Evolutionary conservation across 2,888 invertebrate species (phyloP).

Genomic region (Harpagoxenus sublaevis): DNA sequence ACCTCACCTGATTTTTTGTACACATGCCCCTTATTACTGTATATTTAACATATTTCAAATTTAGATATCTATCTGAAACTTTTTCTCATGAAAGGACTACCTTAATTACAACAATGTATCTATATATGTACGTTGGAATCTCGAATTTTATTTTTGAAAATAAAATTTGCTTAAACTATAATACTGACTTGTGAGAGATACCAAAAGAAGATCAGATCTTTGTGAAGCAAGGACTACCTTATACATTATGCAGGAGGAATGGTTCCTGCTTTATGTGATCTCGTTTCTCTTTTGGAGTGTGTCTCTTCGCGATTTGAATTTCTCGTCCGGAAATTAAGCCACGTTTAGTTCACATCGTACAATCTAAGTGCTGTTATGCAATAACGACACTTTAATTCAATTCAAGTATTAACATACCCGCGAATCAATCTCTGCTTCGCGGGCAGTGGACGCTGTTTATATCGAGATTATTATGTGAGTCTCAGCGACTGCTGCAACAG

Average conservation of each 20-base stretch:
- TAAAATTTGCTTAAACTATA: not conserved
- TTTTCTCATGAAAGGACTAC: too few species aligned
- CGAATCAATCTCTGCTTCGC: constrained; percentile 6
- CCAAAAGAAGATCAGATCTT: not conserved
- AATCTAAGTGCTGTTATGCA: not conserved
- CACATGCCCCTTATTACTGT: too few species aligned
- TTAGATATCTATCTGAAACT: too few species aligned
- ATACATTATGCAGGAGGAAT: constrained; percentile 14
- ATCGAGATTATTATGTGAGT: constrained; percentile 23
- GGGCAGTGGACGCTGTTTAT: not conserved
- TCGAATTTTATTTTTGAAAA: not conserved
- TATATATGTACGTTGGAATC: not conserved
- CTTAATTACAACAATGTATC: too few species aligned
- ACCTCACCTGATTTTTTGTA: too few species aligned
- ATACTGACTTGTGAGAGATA: not conserved
- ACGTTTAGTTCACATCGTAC: not conserved
- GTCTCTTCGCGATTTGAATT: not conserved
- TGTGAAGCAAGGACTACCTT: not conserved
- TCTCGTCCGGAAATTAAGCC: constrained; percentile 16
- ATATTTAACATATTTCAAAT: too few species aligned
- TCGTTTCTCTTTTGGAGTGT: not conserved
- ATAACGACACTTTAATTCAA: not conserved
- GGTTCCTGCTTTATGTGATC: not conserved
- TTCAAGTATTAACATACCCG: constrained; percentile 20
- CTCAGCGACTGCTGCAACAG: not conserved